phyloP scores from a whole-genome alignment of 2,113 vertebrate species.

The Cynoglossus semilaevis region DNA sequence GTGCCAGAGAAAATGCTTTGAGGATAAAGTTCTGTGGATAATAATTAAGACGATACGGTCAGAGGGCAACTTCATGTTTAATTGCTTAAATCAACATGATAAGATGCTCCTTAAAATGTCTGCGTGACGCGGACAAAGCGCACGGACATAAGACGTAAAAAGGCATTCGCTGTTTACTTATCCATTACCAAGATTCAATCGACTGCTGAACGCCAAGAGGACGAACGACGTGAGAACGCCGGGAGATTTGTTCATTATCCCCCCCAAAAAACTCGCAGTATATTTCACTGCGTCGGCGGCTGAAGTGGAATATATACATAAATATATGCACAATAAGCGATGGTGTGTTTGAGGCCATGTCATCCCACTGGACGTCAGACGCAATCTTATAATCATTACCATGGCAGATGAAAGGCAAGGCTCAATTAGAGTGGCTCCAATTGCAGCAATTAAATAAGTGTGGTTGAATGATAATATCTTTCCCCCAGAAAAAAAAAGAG shows the following conservation, averaged over 20 bases:
- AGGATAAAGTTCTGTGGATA: conserved; percentile 77
- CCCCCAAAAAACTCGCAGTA: conserved; percentile 17
- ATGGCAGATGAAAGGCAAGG: conserved; percentile 82
- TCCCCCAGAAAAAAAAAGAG: conserved; percentile 69
- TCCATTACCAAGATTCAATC: conserved; percentile 69
- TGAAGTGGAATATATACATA: conserved; percentile 13
- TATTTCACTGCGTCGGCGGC: conserved; percentile 6
- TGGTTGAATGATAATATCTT: conserved; percentile 84
- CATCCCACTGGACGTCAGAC: conserved; percentile 60
- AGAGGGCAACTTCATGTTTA: conserved; percentile 80
- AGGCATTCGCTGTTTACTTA: conserved; percentile 69
- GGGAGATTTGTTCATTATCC: conserved; percentile 21
- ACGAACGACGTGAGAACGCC: conserved; percentile 45
- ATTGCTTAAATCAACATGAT: conserved; percentile 81
- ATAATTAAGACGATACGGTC: conserved; percentile 80
- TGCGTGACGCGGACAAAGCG: conserved; percentile 64
- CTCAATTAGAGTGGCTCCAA: conserved; percentile 79
- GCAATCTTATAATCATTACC: conserved; percentile 81
- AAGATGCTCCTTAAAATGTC: conserved; percentile 77
- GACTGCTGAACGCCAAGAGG: conserved; percentile 46
- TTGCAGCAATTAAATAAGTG: conserved; percentile 84
- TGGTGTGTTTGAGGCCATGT: conserved; percentile 28
- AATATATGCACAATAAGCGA: conserved; percentile 17
- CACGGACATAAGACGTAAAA: conserved; percentile 63
- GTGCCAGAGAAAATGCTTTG: conserved; percentile 75